phyloP scores from a whole-genome alignment of 2,888 invertebrate species.

The Saturnia pavonia region DNA sequence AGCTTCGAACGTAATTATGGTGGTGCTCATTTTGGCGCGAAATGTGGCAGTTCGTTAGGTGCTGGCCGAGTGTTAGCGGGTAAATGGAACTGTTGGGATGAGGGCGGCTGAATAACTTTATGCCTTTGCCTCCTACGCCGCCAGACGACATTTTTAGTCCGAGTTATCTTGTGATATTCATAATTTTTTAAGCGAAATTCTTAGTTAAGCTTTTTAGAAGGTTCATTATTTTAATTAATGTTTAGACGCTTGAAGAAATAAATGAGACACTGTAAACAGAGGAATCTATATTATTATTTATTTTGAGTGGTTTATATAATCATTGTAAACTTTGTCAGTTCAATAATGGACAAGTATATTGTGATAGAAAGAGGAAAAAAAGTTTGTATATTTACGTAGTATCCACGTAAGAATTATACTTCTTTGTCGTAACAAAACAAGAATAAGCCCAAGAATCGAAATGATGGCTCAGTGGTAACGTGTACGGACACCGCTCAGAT shows the following conservation, averaged over 20 bases:
- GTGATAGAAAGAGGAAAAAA: too few relatives aligned
- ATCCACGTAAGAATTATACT: too few relatives aligned
- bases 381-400: too few relatives aligned
- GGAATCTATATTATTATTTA: too few relatives aligned
- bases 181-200: not conserved
- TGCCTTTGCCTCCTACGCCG: constrained; percentile 19
- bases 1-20: constrained; percentile 61
- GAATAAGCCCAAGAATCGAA: too few relatives aligned
- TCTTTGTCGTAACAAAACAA: too few relatives aligned
- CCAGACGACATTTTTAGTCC: constrained; percentile 10
- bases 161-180: constrained; percentile 3
- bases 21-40: constrained; percentile 62
- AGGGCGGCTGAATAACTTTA: constrained; percentile 23
- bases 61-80: constrained; percentile 46
- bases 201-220: not conserved
- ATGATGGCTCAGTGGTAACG: too few relatives aligned
- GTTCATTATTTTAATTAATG: not conserved
- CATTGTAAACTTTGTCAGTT: too few relatives aligned
- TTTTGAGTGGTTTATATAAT: not conserved
- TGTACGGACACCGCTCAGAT: too few relatives aligned
- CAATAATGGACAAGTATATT: too few relatives aligned
- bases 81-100: constrained; percentile 45
- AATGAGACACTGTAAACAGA: too few relatives aligned
- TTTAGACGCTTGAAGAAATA: not conserved
- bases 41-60: constrained; percentile 73